Percentiles rank a stretch among this genome's conserved stretches.
phyloP scores from a whole-genome alignment of 1,140 invertebrate species.

The Pachypsylla venusta region DNA sequence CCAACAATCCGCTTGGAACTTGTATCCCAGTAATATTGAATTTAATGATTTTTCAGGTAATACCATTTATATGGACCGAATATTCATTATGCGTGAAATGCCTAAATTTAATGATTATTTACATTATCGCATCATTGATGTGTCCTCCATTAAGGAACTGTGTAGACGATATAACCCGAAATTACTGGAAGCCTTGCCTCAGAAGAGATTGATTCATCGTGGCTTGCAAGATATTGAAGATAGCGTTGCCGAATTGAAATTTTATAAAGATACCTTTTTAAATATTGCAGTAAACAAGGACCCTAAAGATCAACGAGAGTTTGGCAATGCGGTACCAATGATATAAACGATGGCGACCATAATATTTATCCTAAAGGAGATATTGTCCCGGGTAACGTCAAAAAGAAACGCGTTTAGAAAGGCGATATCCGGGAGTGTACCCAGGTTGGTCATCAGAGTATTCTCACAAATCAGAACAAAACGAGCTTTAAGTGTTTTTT shows the following conservation, averaged over 20 bases:
- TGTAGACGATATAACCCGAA: slow-evolving; percentile 31
- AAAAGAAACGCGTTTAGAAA: too few relatives aligned
- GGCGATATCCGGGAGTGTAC: too few relatives aligned
- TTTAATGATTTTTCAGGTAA: slow-evolving; percentile 84
- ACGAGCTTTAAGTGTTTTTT: too few relatives aligned
- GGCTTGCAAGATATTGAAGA: slow-evolving; percentile 72
- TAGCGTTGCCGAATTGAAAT: slow-evolving; percentile 66
- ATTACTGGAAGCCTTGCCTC: slow-evolving; percentile 30
- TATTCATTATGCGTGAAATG: slow-evolving; percentile 63
- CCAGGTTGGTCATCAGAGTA: too few relatives aligned
- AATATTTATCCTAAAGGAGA: too few relatives aligned
- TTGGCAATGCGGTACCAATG: too few relatives aligned
- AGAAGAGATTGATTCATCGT: slow-evolving; percentile 52
- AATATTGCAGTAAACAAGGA: slow-evolving; percentile 25
- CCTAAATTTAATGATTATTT: slow-evolving; percentile 57
- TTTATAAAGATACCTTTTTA: slow-evolving; percentile 47
- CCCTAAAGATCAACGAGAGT: too few relatives aligned
- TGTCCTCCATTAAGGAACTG: slow-evolving; percentile 78
- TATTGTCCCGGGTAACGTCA: too few relatives aligned
- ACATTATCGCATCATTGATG: slow-evolving; percentile 89
- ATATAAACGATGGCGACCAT: too few relatives aligned
- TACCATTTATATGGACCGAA: slow-evolving; percentile 68
- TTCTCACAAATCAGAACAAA: too few relatives aligned
- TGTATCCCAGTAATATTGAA: too few relatives aligned
- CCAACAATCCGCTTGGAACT: too few relatives aligned